Evolutionary conservation across 1,140 invertebrate species (phyloP), one percentile per base, ranked within the genome.

Genomic region (Diabrotica undecimpunctata): DNA sequence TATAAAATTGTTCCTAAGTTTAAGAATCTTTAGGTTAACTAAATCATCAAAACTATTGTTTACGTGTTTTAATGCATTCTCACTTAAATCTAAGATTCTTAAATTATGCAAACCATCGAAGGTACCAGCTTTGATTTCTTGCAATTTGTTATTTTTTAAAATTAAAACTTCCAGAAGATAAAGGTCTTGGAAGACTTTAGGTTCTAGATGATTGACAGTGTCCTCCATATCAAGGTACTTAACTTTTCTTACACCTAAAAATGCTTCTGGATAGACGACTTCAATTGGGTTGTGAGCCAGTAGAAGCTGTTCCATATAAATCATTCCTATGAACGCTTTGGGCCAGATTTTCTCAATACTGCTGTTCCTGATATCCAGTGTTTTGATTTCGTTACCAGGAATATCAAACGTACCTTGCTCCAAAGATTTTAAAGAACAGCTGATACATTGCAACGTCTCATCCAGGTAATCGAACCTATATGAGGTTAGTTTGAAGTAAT

Each of bases 41-140:
- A 90, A 70, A 6, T 79, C 70, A 12, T 79, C 79, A 61, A 90
- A 85, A 11, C 85, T 83, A 35, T 78, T 80, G 61, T 83, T 82
- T 9, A 90, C 77, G 13, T 73, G 82, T 12, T 70, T 79, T 0
- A 88, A 77, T 6, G 83, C 76, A 72, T 90, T 90, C 4, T 80
- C 69, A 0, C 86, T 87, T 3, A 90, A 71, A 70, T 88, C 84
- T 0, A 90, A 70, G 7, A 66, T 70, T 10, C 77, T 78, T 8
- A 89, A 63, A 62, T 74, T 75, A 6, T 39, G 41, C 14, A 79
- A 55, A 51, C 76, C 77, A 36, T 68, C 54, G 67, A 79, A 78
- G n/a, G 71, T 72, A 6, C 69, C 54, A 9, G 66, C 61, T 5
- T 68, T 50, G 39, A 79, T 63, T 12, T 65, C 59, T 10, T 14